phyloP scores from a whole-genome alignment of 2,113 vertebrate species.

The Esox niger region DNA sequence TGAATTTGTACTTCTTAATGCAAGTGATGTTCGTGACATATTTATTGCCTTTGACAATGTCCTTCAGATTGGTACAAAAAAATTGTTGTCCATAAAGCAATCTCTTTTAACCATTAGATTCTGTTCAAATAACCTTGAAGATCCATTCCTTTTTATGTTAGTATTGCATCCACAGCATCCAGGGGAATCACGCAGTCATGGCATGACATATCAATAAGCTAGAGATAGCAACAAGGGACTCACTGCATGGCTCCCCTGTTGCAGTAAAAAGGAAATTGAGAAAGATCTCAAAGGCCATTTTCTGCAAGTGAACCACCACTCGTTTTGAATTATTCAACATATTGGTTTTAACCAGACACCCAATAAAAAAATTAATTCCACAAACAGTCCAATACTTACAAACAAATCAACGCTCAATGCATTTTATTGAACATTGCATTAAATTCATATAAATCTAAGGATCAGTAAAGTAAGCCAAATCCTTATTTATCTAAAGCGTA shows the following conservation, averaged over 20 bases:
- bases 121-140: neutral
- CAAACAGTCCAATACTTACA: neutral
- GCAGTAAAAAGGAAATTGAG: neutral
- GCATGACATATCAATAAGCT: neutral
- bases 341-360: neutral
- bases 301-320: neutral
- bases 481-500: conserved; percentile 12
- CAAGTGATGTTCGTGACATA: no score
- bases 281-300: neutral
- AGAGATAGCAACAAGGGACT: neutral
- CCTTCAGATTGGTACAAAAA: no score
- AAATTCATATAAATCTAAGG: conserved; percentile 20
- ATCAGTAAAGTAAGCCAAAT: conserved; percentile 17
- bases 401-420: neutral
- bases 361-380: neutral
- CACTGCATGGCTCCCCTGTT: neutral
- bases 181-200: neutral
- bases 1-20: no score
- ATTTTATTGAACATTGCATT: conserved; percentile 19
- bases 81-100: no score
- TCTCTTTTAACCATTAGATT: neutral
- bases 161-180: no score
- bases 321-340: neutral
- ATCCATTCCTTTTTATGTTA: neutral
- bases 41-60: no score